Conservation (phyloP, 2,888 invertebrate genomes). For the Gonocerus acuteangulatus region DNA sequence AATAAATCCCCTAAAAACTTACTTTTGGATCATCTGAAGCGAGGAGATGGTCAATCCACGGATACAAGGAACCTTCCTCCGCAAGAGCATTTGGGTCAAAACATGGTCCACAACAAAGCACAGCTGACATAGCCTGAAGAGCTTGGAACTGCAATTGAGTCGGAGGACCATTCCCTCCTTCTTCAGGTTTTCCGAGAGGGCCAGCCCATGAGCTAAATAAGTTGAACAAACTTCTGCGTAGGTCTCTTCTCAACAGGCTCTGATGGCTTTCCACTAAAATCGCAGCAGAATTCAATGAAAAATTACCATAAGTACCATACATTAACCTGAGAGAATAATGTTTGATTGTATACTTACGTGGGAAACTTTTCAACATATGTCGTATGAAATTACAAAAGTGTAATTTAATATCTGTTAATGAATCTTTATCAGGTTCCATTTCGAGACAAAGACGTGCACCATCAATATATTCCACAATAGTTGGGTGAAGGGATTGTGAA, state of each 20-base stretch:
- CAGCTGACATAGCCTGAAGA: constrained; percentile 85
- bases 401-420: constrained; percentile 74
- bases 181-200: constrained; percentile 61
- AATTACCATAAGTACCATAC: too few relatives aligned
- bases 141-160: constrained; percentile 54
- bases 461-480: constrained; percentile 90
- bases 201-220: constrained; percentile 94
- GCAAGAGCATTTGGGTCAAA: constrained; percentile 77
- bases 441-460: constrained; percentile 86
- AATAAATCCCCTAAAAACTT: too few relatives aligned
- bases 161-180: constrained; percentile 41
- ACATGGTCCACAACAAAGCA: constrained; percentile 91
- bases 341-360: constrained; percentile 64
- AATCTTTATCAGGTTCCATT: constrained; percentile 88
- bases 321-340: too few relatives aligned
- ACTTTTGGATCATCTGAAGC: constrained; percentile 82
- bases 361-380: constrained; percentile 88
- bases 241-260: constrained; percentile 75
- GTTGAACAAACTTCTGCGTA: constrained; percentile 78
- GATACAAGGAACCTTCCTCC: constrained; percentile 85
- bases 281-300: too few relatives aligned
- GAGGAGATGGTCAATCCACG: constrained; percentile 87
- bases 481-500: constrained; percentile 73
- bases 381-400: constrained; percentile 91
- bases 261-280: constrained; percentile 74